Base-by-base conservation (phyloP, 2,113 vertebrate genomes). In the Trinectes maculatus region DNA sequence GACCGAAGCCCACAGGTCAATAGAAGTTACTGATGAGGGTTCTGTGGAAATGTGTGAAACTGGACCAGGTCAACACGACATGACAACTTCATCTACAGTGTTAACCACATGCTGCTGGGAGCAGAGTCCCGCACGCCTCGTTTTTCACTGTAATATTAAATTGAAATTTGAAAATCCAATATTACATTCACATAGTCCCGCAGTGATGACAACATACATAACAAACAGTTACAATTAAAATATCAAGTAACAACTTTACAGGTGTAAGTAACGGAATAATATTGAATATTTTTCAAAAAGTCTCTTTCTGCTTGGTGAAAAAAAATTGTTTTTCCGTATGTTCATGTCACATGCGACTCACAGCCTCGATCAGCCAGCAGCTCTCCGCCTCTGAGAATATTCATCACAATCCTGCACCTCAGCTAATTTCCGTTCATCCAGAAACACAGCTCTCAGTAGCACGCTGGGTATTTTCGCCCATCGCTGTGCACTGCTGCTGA, bases 361-460 rank as follows among this genome's bases (percentile, higher is more conserved):
- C 47, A 26, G 33, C 43, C 18, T 21, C 48, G 26, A 61, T 56
- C 25, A 51, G 44, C 40, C 62, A 40, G 56, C 22, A 36, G 53
- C n/a, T 64, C 44, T 57, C 62, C 43, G 57, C 43, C 59, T 49
- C 64, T 31, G 31, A 57, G n/a, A 61, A 73, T 67, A 90, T 87
- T 72, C 61, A 84, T 84, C 79, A 86, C 40, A 76, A 75, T 67
- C 68, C 26, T 48, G 74, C 66, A 75, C 59, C 73, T 84, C 60
- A 19, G 61, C 59, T 77, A 43, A 84, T 86, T 81, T 86, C 79
- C 47, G 65, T 57, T 82, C 49, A 25, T 79, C 83, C 76, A 71
- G 80, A 84, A 80, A 84, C 69, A 80, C 69, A 71, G 63, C 25
- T 2, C 65, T 66, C 51, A 16, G 59, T 55, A 56, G 71, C 67